phyloP scores from a whole-genome alignment of 2,888 invertebrate species.

The Cephus spinipes region DNA sequence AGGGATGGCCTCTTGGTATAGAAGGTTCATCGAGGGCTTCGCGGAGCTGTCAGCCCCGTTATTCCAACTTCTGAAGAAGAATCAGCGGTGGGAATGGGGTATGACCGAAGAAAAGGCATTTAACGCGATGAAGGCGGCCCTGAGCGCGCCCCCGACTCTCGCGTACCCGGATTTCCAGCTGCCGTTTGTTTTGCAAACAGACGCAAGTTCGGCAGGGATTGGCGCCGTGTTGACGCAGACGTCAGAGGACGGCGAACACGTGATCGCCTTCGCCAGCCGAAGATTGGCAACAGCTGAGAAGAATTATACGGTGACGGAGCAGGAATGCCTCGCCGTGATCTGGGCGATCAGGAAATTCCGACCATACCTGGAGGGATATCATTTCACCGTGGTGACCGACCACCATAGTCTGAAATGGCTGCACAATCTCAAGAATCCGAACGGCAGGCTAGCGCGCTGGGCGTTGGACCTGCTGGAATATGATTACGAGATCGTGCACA shows the following conservation, averaged over 20 bases:
- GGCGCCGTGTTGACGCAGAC: constrained; percentile 24
- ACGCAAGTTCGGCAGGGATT: constrained; percentile 22
- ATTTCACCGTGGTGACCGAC: constrained; percentile 10
- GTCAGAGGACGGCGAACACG: constrained; percentile 9
- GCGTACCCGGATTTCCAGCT: constrained; percentile 23
- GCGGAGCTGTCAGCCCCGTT: constrained; percentile 18
- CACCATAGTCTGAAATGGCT: constrained; percentile 28
- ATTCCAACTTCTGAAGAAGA: constrained; percentile 24
- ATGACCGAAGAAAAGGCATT: neutral
- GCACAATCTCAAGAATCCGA: constrained; percentile 19
- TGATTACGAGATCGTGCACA: constrained; percentile 1
- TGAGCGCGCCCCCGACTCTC: constrained; percentile 13
- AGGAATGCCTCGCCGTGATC: constrained; percentile 26
- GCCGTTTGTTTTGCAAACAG: no score
- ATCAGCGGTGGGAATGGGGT: neutral
- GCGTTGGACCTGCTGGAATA: neutral
- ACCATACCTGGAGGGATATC: constrained; percentile 29
- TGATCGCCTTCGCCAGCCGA: constrained; percentile 25
- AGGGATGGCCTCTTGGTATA: constrained; percentile 38
- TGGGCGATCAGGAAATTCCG: constrained; percentile 26
- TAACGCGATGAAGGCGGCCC: constrained; percentile 10
- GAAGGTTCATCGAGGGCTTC: constrained; percentile 26
- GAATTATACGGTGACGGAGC: constrained; percentile 24
- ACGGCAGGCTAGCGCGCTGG: constrained; percentile 18
- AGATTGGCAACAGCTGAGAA: constrained; percentile 11